Evolutionary conservation across 2,888 invertebrate genomes (phyloP).

Genomic region (Atrina japonica): DNA sequence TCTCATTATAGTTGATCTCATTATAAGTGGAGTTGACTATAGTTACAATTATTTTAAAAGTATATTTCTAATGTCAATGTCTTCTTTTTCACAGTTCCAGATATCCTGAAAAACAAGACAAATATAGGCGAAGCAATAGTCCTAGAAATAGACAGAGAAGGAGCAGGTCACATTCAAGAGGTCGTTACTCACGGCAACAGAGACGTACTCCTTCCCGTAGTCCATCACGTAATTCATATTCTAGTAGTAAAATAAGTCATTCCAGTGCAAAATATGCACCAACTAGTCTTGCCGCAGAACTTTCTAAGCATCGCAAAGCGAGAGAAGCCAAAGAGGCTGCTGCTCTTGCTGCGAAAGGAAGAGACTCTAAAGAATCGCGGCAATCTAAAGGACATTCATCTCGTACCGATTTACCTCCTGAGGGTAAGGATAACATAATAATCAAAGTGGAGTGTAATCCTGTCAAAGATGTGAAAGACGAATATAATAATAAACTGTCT

Average conservation of each 20-base stretch:
- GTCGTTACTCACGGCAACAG: constrained; percentile 49
- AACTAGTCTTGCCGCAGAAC: constrained; percentile 77
- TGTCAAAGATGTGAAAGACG: constrained; percentile 22
- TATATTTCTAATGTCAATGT: too few relatives aligned
- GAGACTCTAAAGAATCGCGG: constrained; percentile 35
- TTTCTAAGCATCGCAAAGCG: constrained; percentile 77
- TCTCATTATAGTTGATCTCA: too few relatives aligned
- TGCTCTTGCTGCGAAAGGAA: constrained; percentile 56
- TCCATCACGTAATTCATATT: constrained; percentile 46
- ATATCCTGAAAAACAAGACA: constrained; percentile 45
- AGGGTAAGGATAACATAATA: constrained; percentile 45
- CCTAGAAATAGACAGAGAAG: constrained; percentile 50
- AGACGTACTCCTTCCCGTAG: constrained; percentile 54
- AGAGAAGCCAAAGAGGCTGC: constrained; percentile 83
- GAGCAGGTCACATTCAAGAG: constrained; percentile 60
- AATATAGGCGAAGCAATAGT: constrained; percentile 49
- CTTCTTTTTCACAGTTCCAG: constrained; percentile 50
- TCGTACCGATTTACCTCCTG: constrained; percentile 6
- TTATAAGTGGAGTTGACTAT: too few relatives aligned
- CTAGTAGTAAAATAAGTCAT: constrained; percentile 56
- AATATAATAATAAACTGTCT: constrained; percentile 22
- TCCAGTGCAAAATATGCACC: constrained; percentile 73
- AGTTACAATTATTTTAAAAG: too few relatives aligned
- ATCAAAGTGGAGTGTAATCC: constrained; percentile 49
- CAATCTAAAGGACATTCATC: constrained; percentile 19